These are phyloP conservation scores for Andricus quercusramuli DNA, from an alignment of 2,888 invertebrate genomes.

Conservation along the genomic window DNA sequence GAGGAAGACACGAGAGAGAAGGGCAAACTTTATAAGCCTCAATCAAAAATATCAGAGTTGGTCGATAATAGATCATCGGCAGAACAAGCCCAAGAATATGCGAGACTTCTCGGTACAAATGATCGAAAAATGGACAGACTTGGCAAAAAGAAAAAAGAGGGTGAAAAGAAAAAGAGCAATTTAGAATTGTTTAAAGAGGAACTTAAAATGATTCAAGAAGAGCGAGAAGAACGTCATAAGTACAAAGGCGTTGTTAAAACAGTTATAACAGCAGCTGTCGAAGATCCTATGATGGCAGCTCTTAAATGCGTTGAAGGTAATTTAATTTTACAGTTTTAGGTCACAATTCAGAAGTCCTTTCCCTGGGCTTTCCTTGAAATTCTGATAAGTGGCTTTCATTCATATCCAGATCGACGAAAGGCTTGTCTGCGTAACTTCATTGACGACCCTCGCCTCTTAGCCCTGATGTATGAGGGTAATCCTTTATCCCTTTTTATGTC, in stretches of 20 bases:
- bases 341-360: slow-evolving; percentile 20
- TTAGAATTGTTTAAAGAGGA: slow-evolving; percentile 99
- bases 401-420: slow-evolving; percentile 67
- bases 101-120: slow-evolving; percentile 81
- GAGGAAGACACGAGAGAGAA: slow-evolving; percentile 94
- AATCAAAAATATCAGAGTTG: slow-evolving; percentile 86
- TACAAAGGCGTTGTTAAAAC: slow-evolving; percentile 88
- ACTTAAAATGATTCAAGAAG: slow-evolving; percentile 98
- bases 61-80: slow-evolving; percentile 81
- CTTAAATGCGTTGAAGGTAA: slow-evolving; percentile 76
- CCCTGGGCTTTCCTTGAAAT: slow-evolving; percentile 29
- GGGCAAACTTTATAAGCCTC: slow-evolving; percentile 95
- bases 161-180: slow-evolving; percentile 96
- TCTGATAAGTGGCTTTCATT: slow-evolving; percentile 57
- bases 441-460: slow-evolving; percentile 69
- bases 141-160: slow-evolving; percentile 85
- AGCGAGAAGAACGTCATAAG: slow-evolving; percentile 96
- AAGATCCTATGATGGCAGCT: slow-evolving; percentile 75
- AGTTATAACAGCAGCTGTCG: slow-evolving; percentile 70
- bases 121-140: slow-evolving; percentile 85
- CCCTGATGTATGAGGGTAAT: slow-evolving; percentile 71
- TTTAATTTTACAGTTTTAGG: neutral
- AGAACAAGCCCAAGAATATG: slow-evolving; percentile 86
- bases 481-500: slow-evolving; percentile 33
- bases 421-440: slow-evolving; percentile 65